Conservation (phyloP, 2,888 invertebrate genomes). For the Gastracanthus pulcherrimus region DNA sequence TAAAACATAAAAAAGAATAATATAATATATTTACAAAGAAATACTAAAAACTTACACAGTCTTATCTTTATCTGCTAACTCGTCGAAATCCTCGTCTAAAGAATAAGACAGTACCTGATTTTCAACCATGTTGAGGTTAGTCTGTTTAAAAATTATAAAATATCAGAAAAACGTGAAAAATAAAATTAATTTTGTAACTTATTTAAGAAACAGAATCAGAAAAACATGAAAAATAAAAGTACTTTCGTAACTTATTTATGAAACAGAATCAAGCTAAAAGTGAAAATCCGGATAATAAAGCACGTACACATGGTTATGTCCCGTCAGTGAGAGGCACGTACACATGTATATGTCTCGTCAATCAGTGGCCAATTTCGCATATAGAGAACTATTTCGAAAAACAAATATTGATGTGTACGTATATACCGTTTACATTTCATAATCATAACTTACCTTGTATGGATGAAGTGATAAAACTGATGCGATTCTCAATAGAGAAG, state of each 20-base stretch:
- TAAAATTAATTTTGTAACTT: neutral
- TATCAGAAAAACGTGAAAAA: neutral
- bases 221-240: neutral
- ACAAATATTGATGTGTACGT: too few relatives aligned
- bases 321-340: neutral
- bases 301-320: neutral
- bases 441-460: too few relatives aligned
- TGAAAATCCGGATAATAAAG: neutral
- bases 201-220: too few relatives aligned
- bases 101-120: neutral
- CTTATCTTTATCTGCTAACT: neutral
- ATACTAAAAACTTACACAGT: neutral
- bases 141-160: neutral
- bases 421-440: too few relatives aligned
- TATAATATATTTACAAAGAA: neutral
- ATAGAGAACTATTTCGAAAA: too few relatives aligned
- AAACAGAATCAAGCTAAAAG: neutral
- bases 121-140: neutral
- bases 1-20: neutral
- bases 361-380: too few relatives aligned
- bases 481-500: too few relatives aligned
- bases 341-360: neutral
- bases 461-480: too few relatives aligned
- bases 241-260: neutral
- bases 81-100: neutral